phyloP scores from a whole-genome alignment of 1,140 invertebrate genomes.

The Physella acuta region DNA sequence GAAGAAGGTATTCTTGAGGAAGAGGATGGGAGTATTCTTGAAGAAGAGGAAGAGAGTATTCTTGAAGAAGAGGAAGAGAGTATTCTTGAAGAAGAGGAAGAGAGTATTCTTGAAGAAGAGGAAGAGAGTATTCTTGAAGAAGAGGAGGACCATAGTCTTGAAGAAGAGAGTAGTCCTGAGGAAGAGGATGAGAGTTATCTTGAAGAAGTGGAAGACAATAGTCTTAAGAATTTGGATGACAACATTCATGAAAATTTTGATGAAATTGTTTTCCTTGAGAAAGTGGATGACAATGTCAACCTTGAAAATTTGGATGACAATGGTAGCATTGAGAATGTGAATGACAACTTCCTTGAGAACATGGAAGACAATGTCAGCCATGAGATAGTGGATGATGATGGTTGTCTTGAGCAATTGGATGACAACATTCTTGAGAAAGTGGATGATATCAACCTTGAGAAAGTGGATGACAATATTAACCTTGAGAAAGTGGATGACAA shows the following conservation, averaged over 20 bases:
- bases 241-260: not conserved
- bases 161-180: not conserved
- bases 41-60: not conserved
- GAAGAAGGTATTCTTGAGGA: too few species aligned
- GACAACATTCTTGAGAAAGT: not conserved
- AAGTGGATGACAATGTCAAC: constrained; percentile 2
- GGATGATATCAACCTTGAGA: not conserved
- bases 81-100: not conserved
- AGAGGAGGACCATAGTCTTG: not conserved
- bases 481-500: not conserved
- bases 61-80: not conserved
- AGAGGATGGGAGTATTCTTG: not conserved
- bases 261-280: not conserved
- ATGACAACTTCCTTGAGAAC: not conserved
- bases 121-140: not conserved
- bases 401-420: not conserved
- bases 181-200: not conserved
- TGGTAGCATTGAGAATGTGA: not conserved
- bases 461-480: not conserved
- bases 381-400: constrained; percentile 3
- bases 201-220: not conserved
- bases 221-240: not conserved
- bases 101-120: not conserved
- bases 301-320: not conserved
- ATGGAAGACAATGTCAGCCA: not conserved